These are phyloP conservation scores for Scaptomyza tumidula DNA, from an alignment of 2,888 invertebrate genomes.

Conservation along the genomic window DNA sequence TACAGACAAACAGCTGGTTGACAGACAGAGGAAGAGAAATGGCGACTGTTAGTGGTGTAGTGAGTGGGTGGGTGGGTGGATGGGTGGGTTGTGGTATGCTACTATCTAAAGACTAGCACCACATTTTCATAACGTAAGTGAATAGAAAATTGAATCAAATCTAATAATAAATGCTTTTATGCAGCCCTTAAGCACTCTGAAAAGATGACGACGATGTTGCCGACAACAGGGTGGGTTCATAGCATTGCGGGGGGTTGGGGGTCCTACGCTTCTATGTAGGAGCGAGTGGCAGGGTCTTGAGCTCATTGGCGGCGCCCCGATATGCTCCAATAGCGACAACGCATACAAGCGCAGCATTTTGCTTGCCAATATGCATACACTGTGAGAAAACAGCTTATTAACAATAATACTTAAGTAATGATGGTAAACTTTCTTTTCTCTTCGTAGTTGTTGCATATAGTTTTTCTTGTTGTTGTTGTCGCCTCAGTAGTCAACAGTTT, in stretches of 20 bases:
- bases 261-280: not conserved
- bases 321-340: constrained; percentile 65
- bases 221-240: constrained; percentile 28
- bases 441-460: not conserved
- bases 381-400: not conserved
- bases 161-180: constrained; percentile 80
- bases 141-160: constrained; percentile 80
- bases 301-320: constrained; percentile 68
- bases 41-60: not conserved
- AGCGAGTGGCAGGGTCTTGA: constrained; percentile 12
- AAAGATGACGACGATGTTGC: constrained; percentile 69
- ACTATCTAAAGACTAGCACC: constrained; percentile 43
- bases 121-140: constrained; percentile 80
- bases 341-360: constrained; percentile 43
- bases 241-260: constrained; percentile 3
- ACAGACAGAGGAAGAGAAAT: not conserved
- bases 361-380: constrained; percentile 61
- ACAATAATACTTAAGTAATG: not conserved
- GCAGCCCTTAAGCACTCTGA: constrained; percentile 79
- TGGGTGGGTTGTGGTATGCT: not conserved
- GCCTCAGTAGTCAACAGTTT: not conserved
- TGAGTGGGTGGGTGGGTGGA: not conserved
- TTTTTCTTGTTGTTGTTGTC: constrained; percentile 17
- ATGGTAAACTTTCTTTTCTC: too few species aligned
- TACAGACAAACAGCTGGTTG: not conserved